A percentile compares a stretch with the other conserved stretches of the same genome.
phyloP scores from a whole-genome alignment of 2,888 invertebrate genomes.

The Operophtera brumata region DNA sequence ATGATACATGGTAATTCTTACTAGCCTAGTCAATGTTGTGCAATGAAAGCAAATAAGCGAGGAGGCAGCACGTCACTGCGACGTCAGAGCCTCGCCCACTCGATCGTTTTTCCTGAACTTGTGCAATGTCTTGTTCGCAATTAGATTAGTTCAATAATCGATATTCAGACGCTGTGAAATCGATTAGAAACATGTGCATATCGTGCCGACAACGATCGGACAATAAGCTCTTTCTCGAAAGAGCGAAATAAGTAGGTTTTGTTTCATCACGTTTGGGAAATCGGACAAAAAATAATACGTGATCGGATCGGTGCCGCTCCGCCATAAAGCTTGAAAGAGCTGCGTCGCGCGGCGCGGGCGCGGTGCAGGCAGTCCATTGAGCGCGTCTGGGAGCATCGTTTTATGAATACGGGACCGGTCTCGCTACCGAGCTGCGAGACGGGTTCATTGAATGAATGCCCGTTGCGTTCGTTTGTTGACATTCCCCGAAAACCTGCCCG shows the following conservation, averaged over 20 bases:
- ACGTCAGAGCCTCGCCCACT: constrained; percentile 43
- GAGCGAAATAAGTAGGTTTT: constrained; percentile 43
- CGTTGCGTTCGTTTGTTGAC: constrained; percentile 75
- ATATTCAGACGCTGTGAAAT: constrained; percentile 51
- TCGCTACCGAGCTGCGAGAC: constrained; percentile 55
- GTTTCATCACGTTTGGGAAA: constrained; percentile 54
- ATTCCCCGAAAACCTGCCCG: constrained; percentile 80
- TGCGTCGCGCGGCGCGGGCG: constrained; percentile 43
- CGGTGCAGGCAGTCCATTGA: constrained; percentile 61
- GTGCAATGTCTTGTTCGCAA: constrained; percentile 59
- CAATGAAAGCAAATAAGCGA: constrained; percentile 37
- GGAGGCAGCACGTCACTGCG: constrained; percentile 40
- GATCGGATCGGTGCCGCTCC: constrained; percentile 47
- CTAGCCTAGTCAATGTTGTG: constrained; percentile 38
- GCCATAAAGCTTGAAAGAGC: constrained; percentile 48
- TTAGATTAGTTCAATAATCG: constrained; percentile 46
- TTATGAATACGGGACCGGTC: constrained; percentile 75
- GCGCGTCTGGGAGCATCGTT: constrained; percentile 69
- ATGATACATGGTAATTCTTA: background rate
- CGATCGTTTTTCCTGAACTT: constrained; percentile 57
- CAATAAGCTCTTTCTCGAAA: constrained; percentile 42
- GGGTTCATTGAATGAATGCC: constrained; percentile 78
- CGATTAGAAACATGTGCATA: constrained; percentile 47
- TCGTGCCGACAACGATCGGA: constrained; percentile 46
- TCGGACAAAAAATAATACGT: constrained; percentile 55